phyloP scores from a whole-genome alignment of 2,888 invertebrate genomes.

The Ptilodon capucinus region DNA sequence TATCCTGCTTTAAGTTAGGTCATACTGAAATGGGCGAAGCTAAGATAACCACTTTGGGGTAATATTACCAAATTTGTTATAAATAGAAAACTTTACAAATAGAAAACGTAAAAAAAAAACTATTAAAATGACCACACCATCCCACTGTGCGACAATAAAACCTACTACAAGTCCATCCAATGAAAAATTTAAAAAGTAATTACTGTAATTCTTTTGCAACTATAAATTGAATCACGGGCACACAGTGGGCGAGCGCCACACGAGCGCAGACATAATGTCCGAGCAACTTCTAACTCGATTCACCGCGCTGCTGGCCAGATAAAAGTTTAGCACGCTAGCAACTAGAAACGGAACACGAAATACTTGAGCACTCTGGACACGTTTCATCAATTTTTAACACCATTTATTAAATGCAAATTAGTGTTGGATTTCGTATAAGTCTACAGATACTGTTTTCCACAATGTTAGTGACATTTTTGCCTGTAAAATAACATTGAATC shows the following conservation, averaged over 20 bases:
- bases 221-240: constrained; percentile 47
- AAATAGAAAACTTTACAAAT: too few relatives aligned
- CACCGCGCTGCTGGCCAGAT: constrained; percentile 42
- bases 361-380: constrained; percentile 43
- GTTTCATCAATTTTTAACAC: constrained; percentile 43
- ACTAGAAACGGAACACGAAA: constrained; percentile 37
- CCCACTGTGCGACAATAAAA: background rate
- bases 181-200: constrained; percentile 44
- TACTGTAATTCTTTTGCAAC: constrained; percentile 40
- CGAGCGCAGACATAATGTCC: constrained; percentile 41
- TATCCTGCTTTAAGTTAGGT: background rate
- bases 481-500: too few relatives aligned
- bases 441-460: too few relatives aligned
- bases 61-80: too few relatives aligned
- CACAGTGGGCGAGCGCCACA: constrained; percentile 32
- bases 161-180: constrained; percentile 19
- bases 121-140: background rate
- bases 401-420: constrained; percentile 9
- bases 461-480: too few relatives aligned
- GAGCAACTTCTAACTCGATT: constrained; percentile 53
- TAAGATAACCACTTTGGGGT: too few relatives aligned
- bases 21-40: background rate
- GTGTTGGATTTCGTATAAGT: too few relatives aligned
- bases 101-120: too few relatives aligned
- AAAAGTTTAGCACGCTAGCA: constrained; percentile 50